Base-by-base conservation (phyloP, 2,797 vertebrate species). In the Premnoplex brunnescens region DNA sequence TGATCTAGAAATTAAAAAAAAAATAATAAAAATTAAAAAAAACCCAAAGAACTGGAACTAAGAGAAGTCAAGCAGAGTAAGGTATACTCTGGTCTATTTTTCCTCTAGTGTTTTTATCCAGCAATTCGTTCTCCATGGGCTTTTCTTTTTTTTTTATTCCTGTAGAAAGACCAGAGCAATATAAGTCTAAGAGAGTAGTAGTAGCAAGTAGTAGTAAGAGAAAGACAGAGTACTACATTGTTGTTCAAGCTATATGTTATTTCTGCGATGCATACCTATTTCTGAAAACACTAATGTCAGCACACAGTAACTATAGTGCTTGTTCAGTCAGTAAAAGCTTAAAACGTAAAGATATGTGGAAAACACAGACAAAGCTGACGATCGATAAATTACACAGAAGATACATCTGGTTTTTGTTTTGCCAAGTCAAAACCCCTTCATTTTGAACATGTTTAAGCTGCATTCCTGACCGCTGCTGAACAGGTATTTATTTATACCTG, bases 381-480 rank as follows among this genome's bases (percentile, higher is more conserved):
- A n/a, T 23, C 0, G 3, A 32, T 4, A 49, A 44, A 20, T 51
- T 32, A 22, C 21, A 30, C 21, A 5, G 21, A 23, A 71, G 41
- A 2, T 9, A 12, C 0, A 1, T 3, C 55, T 21, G 14, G 3
- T 3, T 54, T 48, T 32, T 19, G 22, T 41, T 72, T 48, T n/a
- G 30, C 21, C 15, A 58, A 10, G n/a, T 23, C 39, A 32, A 59
- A 36, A 2, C 22, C 2, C 4, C 12, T 22, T 6, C 11, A 8
- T 60, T 85, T 48, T 39, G 59, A 23, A 9, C 6, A 2, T 28
- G 36, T 82, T 66, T 5, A 19, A 64, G 59, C 3, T 2, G 21
- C 12, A 9, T 13, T 49, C 18, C 43, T 11, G 27, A 9, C 16
- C 24, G 4, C 43, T 54, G 67, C 84, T 12, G 51, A 51, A 11